Evolutionary conservation across 1,140 invertebrate species (phyloP).

Genomic region (Cotesia glomerata): DNA sequence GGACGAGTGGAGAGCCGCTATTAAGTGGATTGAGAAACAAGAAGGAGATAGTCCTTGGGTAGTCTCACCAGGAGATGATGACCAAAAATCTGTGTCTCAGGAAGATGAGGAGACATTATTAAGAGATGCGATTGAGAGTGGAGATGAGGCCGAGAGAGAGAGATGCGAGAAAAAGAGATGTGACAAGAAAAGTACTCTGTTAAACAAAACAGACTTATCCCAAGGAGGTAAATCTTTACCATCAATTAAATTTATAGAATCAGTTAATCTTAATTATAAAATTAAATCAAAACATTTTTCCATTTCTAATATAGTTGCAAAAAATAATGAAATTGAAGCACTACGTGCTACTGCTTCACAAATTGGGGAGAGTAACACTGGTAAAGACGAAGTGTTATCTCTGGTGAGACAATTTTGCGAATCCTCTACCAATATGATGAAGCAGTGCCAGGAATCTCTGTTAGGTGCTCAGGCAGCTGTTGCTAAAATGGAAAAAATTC

Average conservation of each 20-base stretch:
- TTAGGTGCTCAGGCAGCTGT: neutral
- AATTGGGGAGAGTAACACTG: neutral
- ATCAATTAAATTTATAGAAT: no score
- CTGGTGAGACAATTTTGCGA: neutral
- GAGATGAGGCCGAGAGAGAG: neutral
- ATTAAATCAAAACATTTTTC: no score
- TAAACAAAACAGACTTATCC: no score
- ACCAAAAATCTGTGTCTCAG: neutral
- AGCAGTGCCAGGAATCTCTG: neutral
- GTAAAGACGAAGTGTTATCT: slow-evolving; percentile 3
- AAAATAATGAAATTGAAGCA: neutral
- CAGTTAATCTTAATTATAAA: no score
- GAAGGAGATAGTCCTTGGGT: slow-evolving; percentile 9
- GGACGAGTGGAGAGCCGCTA: neutral
- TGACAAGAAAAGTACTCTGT: neutral
- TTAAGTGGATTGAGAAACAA: neutral
- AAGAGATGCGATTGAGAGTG: neutral
- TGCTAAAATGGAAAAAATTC: slow-evolving; percentile 7
- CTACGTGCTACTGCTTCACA: neutral
- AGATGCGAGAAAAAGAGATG: neutral
- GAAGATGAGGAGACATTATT: neutral
- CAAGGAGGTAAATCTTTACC: no score
- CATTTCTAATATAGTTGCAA: no score
- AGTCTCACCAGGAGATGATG: slow-evolving; percentile 5
- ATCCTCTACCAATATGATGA: neutral